Percentiles rank a stretch among this genome's conserved stretches.
phyloP scores from a whole-genome alignment of 2,888 invertebrate genomes.

The Temnothorax unifasciatus region DNA sequence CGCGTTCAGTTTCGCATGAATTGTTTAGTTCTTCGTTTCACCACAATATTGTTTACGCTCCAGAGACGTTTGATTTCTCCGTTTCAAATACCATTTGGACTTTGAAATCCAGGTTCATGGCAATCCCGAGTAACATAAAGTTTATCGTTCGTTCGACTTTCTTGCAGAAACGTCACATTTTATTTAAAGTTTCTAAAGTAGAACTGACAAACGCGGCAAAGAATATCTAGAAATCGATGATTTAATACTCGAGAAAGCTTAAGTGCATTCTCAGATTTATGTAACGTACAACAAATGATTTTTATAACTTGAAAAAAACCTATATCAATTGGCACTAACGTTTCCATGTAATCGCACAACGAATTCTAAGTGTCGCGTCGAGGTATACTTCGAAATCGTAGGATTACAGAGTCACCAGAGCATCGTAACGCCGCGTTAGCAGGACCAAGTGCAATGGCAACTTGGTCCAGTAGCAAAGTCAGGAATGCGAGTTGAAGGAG shows the following conservation, averaged over 20 bases:
- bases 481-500: slow-evolving; percentile 20
- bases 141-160: slow-evolving; percentile 54
- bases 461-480: slow-evolving; percentile 30
- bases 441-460: slow-evolving; percentile 49
- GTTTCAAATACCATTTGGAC: slow-evolving; percentile 22
- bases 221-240: slow-evolving; percentile 49
- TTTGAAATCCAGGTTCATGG: slow-evolving; percentile 17
- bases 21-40: slow-evolving; percentile 32
- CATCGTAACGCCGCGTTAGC: slow-evolving; percentile 36
- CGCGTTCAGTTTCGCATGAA: slow-evolving; percentile 27
- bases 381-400: slow-evolving; percentile 54
- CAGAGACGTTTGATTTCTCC: slow-evolving; percentile 38
- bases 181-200: slow-evolving; percentile 56
- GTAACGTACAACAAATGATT: background rate
- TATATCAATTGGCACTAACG: background rate
- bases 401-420: slow-evolving; percentile 60
- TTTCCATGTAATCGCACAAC: slow-evolving; percentile 4
- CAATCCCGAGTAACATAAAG: slow-evolving; percentile 27
- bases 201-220: slow-evolving; percentile 54
- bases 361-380: background rate
- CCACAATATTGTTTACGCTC: slow-evolving; percentile 39
- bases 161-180: slow-evolving; percentile 50
- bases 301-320: background rate
- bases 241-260: slow-evolving; percentile 49
- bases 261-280: slow-evolving; percentile 40